phyloP scores from a whole-genome alignment of 2,113 vertebrate species.

The Brachypodius melanocephalos region DNA sequence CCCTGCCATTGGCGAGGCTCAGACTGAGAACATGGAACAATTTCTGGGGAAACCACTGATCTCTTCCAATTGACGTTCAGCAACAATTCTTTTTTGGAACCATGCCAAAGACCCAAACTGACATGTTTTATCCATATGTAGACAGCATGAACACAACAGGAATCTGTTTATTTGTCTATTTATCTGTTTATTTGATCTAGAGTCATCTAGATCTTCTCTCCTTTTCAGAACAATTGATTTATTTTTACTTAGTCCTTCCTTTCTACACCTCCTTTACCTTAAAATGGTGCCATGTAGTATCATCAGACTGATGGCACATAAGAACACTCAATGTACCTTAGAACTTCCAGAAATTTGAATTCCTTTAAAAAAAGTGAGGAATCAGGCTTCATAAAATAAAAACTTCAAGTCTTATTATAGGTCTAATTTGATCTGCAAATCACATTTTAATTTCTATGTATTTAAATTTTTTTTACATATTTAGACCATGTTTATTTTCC shows the following conservation, averaged over 20 bases:
- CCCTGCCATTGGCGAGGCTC: accelerated
- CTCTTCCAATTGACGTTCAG: neutral
- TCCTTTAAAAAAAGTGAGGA: neutral
- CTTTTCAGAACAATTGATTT: neutral
- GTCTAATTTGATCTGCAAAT: neutral
- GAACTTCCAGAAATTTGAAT: neutral
- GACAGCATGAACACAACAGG: neutral
- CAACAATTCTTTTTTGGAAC: neutral
- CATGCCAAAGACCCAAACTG: neutral
- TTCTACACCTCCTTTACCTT: neutral
- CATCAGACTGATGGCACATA: neutral
- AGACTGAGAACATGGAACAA: neutral
- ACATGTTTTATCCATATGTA: neutral
- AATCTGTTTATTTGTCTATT: neutral
- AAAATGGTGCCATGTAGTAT: neutral
- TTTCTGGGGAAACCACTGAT: neutral
- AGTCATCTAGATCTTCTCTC: neutral
- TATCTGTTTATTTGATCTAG: neutral
- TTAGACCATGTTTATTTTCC: neutral
- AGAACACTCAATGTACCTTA: accelerated
- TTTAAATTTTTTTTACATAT: neutral
- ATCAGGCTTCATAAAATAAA: neutral
- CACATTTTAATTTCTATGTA: neutral
- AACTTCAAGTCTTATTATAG: neutral
- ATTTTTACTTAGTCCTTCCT: neutral